Evolutionary conservation across 1,140 invertebrate species (phyloP).

Genomic region (Drosophila mauritiana): DNA sequence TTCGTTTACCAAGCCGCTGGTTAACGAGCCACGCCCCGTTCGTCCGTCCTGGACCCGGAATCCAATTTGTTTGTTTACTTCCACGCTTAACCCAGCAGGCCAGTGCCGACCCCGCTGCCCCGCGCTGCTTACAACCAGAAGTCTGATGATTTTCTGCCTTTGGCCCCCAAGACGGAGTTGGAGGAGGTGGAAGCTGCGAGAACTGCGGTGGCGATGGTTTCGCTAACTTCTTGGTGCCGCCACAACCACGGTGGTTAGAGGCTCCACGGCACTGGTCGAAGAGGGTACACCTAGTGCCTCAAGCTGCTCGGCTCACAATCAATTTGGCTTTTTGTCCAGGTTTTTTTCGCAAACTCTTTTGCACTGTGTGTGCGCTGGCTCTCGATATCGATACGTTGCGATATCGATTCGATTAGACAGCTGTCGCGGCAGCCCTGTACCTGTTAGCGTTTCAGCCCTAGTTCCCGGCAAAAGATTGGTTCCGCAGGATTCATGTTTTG

Average conservation of each 20-base stretch:
- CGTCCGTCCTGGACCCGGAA: conserved; percentile 5
- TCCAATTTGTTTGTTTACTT: conserved; percentile 69
- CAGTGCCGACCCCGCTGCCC: conserved; percentile 33
- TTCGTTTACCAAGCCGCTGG: conserved; percentile 38
- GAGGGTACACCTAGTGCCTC: conserved; percentile 17
- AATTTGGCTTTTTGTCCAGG: conserved; percentile 60
- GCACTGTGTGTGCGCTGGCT: conserved; percentile 58
- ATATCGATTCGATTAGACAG: conserved; percentile 47
- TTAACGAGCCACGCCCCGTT: conserved; percentile 64
- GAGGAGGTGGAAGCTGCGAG: conserved; percentile 47
- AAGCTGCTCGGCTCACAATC: conserved; percentile 34
- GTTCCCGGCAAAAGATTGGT: conserved; percentile 8
- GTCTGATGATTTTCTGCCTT: conserved; percentile 37
- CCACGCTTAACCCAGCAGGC: conserved; percentile 60
- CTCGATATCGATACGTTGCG: conserved; percentile 27
- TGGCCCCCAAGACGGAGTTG: conserved; percentile 47
- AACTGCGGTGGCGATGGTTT: conserved; percentile 31
- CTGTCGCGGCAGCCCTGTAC: conserved; percentile 32
- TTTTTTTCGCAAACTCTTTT: conserved; percentile 77
- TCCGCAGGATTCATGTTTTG: neutral
- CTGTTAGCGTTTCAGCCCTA: conserved; percentile 11
- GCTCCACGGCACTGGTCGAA: conserved; percentile 38
- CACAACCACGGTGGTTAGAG: conserved; percentile 32
- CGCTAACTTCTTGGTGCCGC: conserved; percentile 23
- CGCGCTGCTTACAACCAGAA: conserved; percentile 9